A percentile compares a stretch with the other conserved stretches of the same genome.
phyloP scores from a whole-genome alignment of 2,888 invertebrate genomes.

The Drosophila limbata region DNA sequence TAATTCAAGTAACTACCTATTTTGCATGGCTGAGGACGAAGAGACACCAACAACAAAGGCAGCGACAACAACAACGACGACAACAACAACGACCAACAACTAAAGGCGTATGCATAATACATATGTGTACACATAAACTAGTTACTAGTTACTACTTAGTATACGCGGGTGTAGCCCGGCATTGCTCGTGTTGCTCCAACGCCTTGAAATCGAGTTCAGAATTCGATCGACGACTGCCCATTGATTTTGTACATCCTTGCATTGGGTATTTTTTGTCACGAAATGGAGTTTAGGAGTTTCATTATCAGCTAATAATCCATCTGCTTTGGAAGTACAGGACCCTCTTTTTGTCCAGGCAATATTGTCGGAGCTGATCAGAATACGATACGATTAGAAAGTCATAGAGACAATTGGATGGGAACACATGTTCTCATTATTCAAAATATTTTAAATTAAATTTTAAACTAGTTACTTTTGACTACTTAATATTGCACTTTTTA shows the following conservation, averaged over 20 bases:
- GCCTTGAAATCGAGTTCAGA: not conserved
- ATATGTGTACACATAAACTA: slow-evolving; percentile 14
- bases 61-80: not conserved
- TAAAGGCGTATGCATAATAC: slow-evolving; percentile 25
- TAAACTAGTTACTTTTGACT: too few species aligned
- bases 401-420: too few species aligned
- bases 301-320: not conserved
- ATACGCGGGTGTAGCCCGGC: slow-evolving; percentile 11
- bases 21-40: slow-evolving; percentile 13
- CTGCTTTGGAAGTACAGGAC: not conserved
- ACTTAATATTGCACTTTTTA: too few species aligned
- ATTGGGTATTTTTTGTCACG: not conserved
- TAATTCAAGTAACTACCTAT: slow-evolving; percentile 25
- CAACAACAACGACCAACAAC: slow-evolving; percentile 6
- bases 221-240: not conserved
- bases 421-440: too few species aligned
- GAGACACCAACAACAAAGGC: not conserved
- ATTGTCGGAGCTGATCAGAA: not conserved
- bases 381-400: not conserved
- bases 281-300: not conserved
- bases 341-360: not conserved
- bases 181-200: not conserved
- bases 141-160: slow-evolving; percentile 1
- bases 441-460: too few species aligned
- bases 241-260: not conserved